Percentiles rank a stretch among this genome's conserved stretches.
Evolutionary conservation across 2,888 invertebrate genomes (phyloP).

Genomic region (Leptogaster cylindrica): DNA sequence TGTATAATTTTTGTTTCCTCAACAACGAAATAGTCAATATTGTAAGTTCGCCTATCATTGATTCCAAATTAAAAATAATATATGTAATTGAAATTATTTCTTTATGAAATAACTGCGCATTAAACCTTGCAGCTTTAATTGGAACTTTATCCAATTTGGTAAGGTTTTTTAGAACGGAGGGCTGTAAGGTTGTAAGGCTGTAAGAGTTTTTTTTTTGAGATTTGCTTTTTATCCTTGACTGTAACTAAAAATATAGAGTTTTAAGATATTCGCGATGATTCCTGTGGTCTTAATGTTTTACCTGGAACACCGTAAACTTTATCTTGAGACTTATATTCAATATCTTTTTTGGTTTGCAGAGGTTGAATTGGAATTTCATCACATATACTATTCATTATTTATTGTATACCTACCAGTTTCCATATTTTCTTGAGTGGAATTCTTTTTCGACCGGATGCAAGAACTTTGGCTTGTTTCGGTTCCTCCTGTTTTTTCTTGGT

Average conservation of each 20-base stretch:
- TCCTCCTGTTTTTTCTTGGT: background rate
- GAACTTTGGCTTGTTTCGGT: background rate
- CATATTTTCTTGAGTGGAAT: slow-evolving; percentile 18
- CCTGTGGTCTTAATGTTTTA: background rate
- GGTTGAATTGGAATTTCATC: background rate
- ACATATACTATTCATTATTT: background rate
- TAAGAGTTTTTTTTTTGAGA: background rate
- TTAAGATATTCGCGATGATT: background rate
- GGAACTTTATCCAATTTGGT: slow-evolving; percentile 17
- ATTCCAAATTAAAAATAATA: too few relatives aligned
- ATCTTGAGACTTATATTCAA: too few relatives aligned
- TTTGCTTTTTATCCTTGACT: slow-evolving; percentile 15
- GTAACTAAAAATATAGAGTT: slow-evolving; percentile 14
- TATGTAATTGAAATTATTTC: slow-evolving; percentile 5
- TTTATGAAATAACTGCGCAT: slow-evolving; percentile 9
- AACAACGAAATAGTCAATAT: too few relatives aligned
- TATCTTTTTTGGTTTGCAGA: background rate
- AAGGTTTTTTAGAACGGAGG: background rate
- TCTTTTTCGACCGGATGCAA: slow-evolving; percentile 6
- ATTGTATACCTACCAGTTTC: background rate
- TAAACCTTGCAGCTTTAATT: slow-evolving; percentile 12
- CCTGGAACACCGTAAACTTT: slow-evolving; percentile 10
- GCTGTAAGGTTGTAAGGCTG: too few relatives aligned
- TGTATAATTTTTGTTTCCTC: too few relatives aligned
- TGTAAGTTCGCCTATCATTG: too few relatives aligned